phyloP scores from a whole-genome alignment of 2,888 invertebrate genomes.

The Chymomyza amoena region DNA sequence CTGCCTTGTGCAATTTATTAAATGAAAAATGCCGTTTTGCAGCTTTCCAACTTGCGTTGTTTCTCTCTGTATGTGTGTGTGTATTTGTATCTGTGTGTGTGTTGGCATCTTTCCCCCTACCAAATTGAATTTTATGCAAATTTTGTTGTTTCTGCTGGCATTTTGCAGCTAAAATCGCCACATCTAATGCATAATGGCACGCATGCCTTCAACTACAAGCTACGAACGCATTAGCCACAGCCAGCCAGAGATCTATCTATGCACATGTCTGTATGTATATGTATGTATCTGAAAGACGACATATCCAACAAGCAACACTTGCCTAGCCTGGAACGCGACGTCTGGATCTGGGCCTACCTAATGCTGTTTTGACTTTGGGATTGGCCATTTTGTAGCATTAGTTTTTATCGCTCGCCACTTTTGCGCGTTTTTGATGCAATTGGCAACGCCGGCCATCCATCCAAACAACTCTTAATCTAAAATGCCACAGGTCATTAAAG shows the following conservation, averaged over 20 bases:
- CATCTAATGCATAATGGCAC: slow-evolving; percentile 70
- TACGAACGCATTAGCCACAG: neutral
- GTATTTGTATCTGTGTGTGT: slow-evolving; percentile 16
- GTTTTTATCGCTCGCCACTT: slow-evolving; percentile 23
- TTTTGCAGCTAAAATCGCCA: slow-evolving; percentile 48
- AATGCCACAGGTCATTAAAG: slow-evolving; percentile 39
- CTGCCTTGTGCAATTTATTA: slow-evolving; percentile 73
- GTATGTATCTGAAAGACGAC: slow-evolving; percentile 1
- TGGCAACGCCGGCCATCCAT: slow-evolving; percentile 33
- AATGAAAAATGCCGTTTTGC: slow-evolving; percentile 74
- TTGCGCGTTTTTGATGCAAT: slow-evolving; percentile 63
- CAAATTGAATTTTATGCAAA: slow-evolving; percentile 73
- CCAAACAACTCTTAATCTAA: slow-evolving; percentile 7
- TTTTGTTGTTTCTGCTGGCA: slow-evolving; percentile 60
- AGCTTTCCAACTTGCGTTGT: slow-evolving; percentile 71
- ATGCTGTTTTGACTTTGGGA: slow-evolving; percentile 2
- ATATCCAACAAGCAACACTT: neutral
- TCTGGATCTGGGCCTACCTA: neutral
- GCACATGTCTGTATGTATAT: neutral
- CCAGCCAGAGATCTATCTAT: neutral
- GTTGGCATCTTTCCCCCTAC: slow-evolving; percentile 54
- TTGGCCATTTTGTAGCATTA: neutral
- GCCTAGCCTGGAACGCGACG: neutral
- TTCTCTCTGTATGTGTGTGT: slow-evolving; percentile 10
- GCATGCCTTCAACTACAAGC: slow-evolving; percentile 26